These are phyloP conservation scores for Dicaeum eximium DNA, from an alignment of 2,113 vertebrate genomes.

Conservation along the genomic window DNA sequence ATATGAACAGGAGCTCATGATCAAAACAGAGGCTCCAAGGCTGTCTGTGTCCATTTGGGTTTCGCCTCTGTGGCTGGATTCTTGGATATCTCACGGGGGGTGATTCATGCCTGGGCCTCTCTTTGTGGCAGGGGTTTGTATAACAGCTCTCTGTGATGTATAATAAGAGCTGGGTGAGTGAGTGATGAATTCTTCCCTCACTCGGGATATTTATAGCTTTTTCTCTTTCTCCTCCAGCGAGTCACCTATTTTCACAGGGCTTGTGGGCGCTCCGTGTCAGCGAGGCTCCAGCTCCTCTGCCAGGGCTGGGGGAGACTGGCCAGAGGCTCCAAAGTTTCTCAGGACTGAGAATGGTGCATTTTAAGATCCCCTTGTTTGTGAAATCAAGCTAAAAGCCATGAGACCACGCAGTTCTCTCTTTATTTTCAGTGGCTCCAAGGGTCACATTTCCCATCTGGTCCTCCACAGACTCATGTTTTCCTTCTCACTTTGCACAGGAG, in stretches of 20 bases:
- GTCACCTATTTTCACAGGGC: constrained; percentile 26
- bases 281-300: neutral
- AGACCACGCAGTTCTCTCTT: neutral
- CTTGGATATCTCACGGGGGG: neutral
- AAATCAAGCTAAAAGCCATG: neutral
- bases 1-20: fast-evolving
- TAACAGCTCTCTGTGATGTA: neutral
- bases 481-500: neutral
- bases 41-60: neutral
- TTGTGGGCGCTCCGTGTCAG: neutral
- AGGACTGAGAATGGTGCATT: neutral
- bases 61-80: fast-evolving
- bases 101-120: neutral
- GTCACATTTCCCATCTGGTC: neutral
- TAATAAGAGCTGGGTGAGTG: constrained; percentile 10
- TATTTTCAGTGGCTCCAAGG: neutral
- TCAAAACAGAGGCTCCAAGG: neutral
- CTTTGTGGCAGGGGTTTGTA: neutral
- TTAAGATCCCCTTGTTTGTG: neutral
- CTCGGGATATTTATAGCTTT: constrained; percentile 22
- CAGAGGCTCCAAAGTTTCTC: neutral
- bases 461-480: neutral
- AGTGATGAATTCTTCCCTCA: constrained; percentile 47
- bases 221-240: neutral
- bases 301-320: neutral